Conservation (phyloP, 2,888 invertebrate genomes). For the Lissocephala sabroskyi region DNA sequence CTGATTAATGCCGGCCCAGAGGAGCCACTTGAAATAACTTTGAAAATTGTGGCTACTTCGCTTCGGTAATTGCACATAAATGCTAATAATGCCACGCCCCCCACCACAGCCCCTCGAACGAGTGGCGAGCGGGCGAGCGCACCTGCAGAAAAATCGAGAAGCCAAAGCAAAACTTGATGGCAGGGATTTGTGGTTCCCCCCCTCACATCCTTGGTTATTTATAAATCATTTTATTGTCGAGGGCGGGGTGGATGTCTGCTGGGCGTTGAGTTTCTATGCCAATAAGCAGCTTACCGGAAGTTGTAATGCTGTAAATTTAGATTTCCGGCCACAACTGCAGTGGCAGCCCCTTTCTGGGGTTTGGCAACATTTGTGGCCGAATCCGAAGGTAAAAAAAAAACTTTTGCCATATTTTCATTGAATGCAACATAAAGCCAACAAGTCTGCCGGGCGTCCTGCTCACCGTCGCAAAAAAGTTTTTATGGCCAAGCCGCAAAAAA, state of each 20-base stretch:
- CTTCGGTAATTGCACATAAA: constrained; percentile 29
- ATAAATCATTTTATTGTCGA: constrained; percentile 64
- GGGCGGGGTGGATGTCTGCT: constrained; percentile 40
- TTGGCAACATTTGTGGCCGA: constrained; percentile 29
- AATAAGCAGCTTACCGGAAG: constrained; percentile 63
- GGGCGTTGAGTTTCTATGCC: constrained; percentile 49
- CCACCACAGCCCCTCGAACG: neutral
- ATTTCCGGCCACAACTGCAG: constrained; percentile 61
- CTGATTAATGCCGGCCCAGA: too few species aligned
- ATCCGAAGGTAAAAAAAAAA: constrained; percentile 10
- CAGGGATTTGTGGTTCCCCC: neutral
- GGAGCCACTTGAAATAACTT: too few species aligned
- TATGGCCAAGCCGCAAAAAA: constrained; percentile 44
- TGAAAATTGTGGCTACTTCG: too few species aligned
- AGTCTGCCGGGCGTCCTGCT: neutral
- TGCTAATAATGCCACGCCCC: constrained; percentile 30
- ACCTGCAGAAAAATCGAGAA: constrained; percentile 31
- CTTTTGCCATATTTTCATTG: constrained; percentile 51
- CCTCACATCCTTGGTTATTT: constrained; percentile 49
- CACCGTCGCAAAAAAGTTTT: too few species aligned
- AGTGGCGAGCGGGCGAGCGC: constrained; percentile 10
- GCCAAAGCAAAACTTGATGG: constrained; percentile 3
- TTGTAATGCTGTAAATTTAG: constrained; percentile 64
- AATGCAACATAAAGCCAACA: constrained; percentile 32
- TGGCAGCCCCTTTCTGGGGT: constrained; percentile 17